These are phyloP conservation scores for Penaeus vannamei DNA, from an alignment of 1,140 invertebrate species.

Conservation along the genomic window DNA sequence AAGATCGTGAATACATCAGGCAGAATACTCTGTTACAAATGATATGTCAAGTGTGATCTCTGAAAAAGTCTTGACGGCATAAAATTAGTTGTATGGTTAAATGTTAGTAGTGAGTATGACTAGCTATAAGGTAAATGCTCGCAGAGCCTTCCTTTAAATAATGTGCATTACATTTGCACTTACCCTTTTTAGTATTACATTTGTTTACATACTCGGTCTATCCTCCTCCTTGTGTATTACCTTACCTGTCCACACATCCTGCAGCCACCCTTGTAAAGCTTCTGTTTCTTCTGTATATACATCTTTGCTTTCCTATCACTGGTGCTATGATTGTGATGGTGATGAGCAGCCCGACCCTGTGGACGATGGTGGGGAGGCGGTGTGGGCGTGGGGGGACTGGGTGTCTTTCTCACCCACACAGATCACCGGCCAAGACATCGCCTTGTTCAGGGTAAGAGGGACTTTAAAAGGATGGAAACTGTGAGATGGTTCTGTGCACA, in stretches of 20 bases:
- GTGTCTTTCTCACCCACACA: constrained; percentile 52
- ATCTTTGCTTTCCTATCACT: constrained; percentile 54
- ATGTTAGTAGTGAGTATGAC: too few relatives aligned
- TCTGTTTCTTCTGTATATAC: constrained; percentile 57
- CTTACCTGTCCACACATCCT: constrained; percentile 18
- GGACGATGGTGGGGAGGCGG: constrained; percentile 48
- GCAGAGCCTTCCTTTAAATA: too few relatives aligned
- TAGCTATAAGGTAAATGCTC: too few relatives aligned
- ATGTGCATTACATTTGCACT: not conserved
- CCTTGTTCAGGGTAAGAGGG: constrained; percentile 59
- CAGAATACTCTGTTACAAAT: too few relatives aligned
- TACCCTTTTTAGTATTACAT: not conserved
- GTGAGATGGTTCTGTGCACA: too few relatives aligned
- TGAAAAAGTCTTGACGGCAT: too few relatives aligned
- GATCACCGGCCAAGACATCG: constrained; percentile 54
- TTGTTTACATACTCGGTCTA: not conserved
- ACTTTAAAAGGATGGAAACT: too few relatives aligned
- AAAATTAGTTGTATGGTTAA: too few relatives aligned
- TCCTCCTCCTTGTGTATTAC: not conserved
- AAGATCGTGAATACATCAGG: too few relatives aligned
- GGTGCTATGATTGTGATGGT: constrained; percentile 56
- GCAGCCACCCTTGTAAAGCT: constrained; percentile 19
- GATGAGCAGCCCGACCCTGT: constrained; percentile 40
- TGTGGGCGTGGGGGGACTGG: constrained; percentile 57
- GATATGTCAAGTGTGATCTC: too few relatives aligned